Base-by-base conservation (phyloP, 2,797 vertebrate genomes). In the Zenarchopterus dispar region DNA sequence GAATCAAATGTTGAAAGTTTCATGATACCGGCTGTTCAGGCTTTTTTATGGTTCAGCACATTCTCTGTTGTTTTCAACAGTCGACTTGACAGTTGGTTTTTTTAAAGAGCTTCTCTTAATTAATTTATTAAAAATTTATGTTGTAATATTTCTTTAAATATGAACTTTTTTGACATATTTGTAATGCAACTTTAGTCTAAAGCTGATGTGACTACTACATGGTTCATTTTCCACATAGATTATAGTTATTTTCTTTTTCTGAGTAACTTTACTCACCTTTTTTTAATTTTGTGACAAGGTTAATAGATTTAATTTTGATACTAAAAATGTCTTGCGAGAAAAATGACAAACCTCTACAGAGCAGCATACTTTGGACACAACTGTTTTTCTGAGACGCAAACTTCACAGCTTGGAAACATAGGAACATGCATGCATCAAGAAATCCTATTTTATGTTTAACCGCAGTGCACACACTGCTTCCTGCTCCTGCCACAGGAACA, bases 401-500 rank as follows among this genome's bases (percentile, higher is more conserved):
- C 49, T 11, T 26, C 8, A 46, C n/a, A n/a, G 48, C 28, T 26
- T 42, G 47, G 52, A 69, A 36, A 53, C 54, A 21, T 33, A 36
- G 23, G 13, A 45, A 58, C 46, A 18, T 24, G 33, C 60, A 41
- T 44, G 50, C 43, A 21, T 63, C 19, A 6, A 69, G 43, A 4
- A 16, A 19, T 47, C 43, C 21, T 0, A 2, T 52, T 80, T 74
- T 67, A 77, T 77, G 76, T 81, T 76, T 70, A 67, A 57, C 70
- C 62, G 4, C 39, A 19, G 33, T n/a, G 57, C 67, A 72, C 31
- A 48, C 58, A 53, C 52, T 70, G 75, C 66, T 73, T 82, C 76
- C 80, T 74, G 74, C 75, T 45, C 50, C 58, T 69, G 70, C 67
- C 78, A 74, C 60, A 77, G 55, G 63, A 62, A 65, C 70, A 56